phyloP scores from a whole-genome alignment of 2,888 invertebrate species.

The Hirtodrosophila histrioides region DNA sequence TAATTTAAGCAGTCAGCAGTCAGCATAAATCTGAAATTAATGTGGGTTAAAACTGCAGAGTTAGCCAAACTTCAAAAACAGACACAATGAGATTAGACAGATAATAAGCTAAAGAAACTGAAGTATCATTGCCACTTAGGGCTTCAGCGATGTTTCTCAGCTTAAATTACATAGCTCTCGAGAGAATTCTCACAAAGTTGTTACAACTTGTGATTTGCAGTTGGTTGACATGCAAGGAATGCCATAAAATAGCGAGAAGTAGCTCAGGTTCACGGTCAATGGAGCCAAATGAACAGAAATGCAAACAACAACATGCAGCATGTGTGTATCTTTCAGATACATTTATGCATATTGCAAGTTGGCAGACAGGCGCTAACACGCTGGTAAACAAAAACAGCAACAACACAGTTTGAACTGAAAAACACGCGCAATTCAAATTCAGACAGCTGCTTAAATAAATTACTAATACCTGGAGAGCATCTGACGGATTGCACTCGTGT shows the following conservation, averaged over 20 bases:
- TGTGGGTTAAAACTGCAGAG: no score
- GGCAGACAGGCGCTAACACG: slow-evolving; percentile 37
- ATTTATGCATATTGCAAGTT: slow-evolving; percentile 27
- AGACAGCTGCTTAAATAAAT: slow-evolving; percentile 33
- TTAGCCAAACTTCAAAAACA: no score
- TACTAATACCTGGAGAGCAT: slow-evolving; percentile 15
- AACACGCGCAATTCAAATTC: slow-evolving; percentile 16
- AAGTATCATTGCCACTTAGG: neutral
- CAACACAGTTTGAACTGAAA: slow-evolving; percentile 16
- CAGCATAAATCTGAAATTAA: neutral
- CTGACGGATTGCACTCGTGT: slow-evolving; percentile 61
- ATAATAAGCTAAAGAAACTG: neutral
- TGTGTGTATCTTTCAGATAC: slow-evolving; percentile 34
- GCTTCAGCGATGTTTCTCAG: neutral
- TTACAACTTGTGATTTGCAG: neutral
- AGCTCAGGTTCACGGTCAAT: slow-evolving; percentile 71
- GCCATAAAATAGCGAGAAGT: slow-evolving; percentile 9
- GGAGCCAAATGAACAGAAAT: slow-evolving; percentile 46
- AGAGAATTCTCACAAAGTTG: no score
- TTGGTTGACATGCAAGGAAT: slow-evolving; percentile 9
- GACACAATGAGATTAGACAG: slow-evolving; percentile 17
- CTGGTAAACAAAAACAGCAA: slow-evolving; percentile 42
- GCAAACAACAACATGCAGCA: slow-evolving; percentile 39
- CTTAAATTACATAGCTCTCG: slow-evolving; percentile 20
- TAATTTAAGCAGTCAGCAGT: neutral